Base-by-base conservation (phyloP, 2,113 vertebrate genomes). In the Sminthopsis crassicaudata region DNA sequence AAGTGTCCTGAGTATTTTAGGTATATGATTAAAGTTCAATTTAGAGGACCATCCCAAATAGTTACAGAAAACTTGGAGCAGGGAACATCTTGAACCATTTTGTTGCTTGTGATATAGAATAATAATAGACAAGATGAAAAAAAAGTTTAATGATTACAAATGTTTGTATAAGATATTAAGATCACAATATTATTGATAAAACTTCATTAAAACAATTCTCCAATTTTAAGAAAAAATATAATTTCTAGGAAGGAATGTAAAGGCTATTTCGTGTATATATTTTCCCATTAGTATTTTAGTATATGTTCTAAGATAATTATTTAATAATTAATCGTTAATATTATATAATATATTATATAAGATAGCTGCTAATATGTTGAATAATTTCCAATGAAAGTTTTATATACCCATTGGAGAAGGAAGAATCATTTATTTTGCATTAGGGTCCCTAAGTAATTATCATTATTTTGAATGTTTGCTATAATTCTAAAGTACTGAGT, bases 401-500 rank as follows among this genome's bases (percentile, higher is more conserved):
- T 92, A 3, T 67, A 67, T 67, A 67, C 12, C 30, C 60, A 67
- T 67, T 67, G 12, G n/a, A 95, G 54, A 51, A 93, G 90, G 50
- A 94, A 76, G 11, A 25, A 57, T 25, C 95, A 51, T 6, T 89
- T 16, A 46, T 93, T 57, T 93, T 10, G 91, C 92, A n/a, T 1
- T 93, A 84, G 76, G 0, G 19, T 84, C 19, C 52, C 5, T 7
- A 76, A 76, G 46, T 91, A 94, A 94, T 51, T 89, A 96, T 42
- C 46, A 96, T 91, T 48, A 46, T 9, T 97, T 91, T 95, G 24
- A 89, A 84, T 11, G 5, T 42, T 51, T 95, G 54, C 84, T 57
- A 42, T 94, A 94, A 94, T 53, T 95, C 14, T 90, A 92, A 54
- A 51, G 2, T 92, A 90, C 46, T 93, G 27, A 91, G 95, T 8